phyloP scores from a whole-genome alignment of 2,888 invertebrate species.

The Thysanoteuthis rhombus region DNA sequence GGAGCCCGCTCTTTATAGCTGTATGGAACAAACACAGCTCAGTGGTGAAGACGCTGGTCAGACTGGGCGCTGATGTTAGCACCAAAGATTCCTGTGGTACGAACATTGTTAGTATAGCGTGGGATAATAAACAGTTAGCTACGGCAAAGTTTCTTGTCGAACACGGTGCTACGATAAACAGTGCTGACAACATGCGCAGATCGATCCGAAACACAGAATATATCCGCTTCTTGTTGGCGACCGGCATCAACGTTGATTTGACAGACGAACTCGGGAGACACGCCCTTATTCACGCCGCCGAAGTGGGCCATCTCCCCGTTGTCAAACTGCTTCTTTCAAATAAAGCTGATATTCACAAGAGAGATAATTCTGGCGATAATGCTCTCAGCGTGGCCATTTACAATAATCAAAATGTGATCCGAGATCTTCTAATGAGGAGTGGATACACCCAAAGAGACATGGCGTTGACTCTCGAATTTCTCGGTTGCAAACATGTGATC shows the following conservation, averaged over 20 bases:
- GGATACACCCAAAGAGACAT: not conserved
- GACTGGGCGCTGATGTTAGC: not conserved
- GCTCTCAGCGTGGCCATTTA: not conserved
- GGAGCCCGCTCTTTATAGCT: not conserved
- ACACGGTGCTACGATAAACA: no score
- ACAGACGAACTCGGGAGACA: not conserved
- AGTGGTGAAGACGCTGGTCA: not conserved
- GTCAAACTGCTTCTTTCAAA: not conserved
- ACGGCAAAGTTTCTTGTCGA: not conserved
- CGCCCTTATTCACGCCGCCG: not conserved
- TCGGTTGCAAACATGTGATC: not conserved
- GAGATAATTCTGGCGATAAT: not conserved
- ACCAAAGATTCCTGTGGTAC: not conserved
- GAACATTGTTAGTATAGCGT: not conserved
- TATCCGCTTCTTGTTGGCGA: not conserved
- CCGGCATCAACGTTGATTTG: not conserved
- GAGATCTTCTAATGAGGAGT: not conserved
- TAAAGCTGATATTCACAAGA: not conserved
- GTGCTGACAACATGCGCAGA: no score
- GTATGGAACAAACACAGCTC: not conserved
- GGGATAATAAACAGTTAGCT: not conserved
- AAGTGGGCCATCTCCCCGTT: not conserved
- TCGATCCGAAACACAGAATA: no score
- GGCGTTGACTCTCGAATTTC: not conserved
- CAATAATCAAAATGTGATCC: not conserved